Conservation (phyloP, 1,140 invertebrate species). For the Hestina assimilis region DNA sequence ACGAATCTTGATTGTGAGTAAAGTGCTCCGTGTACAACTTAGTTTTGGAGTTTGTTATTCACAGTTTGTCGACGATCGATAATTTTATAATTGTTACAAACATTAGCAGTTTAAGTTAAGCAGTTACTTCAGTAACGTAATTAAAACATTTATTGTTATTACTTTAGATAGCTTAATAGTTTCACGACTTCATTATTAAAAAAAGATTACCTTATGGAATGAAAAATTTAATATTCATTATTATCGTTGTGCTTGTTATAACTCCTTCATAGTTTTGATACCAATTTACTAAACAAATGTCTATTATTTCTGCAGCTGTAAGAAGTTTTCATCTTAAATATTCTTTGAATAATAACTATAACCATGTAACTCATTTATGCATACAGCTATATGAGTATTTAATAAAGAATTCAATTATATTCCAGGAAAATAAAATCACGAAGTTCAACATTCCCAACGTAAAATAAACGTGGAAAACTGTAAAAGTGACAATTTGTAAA, state of each 20-base stretch:
- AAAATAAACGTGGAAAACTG: constrained; percentile 20
- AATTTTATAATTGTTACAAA: constrained; percentile 14
- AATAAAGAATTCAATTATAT: too few species aligned
- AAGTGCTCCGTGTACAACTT: constrained; percentile 4
- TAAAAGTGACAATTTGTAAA: constrained; percentile 18
- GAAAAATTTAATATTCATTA: too few species aligned
- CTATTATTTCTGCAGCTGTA: too few species aligned
- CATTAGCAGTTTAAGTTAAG: not conserved
- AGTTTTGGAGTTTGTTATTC: constrained; percentile 5
- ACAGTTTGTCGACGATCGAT: not conserved
- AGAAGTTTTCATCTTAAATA: too few species aligned
- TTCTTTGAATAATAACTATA: too few species aligned
- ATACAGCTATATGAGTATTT: too few species aligned
- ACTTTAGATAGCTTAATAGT: not conserved
- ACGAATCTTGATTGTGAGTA: constrained; percentile 5
- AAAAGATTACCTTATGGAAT: too few species aligned
- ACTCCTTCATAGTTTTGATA: too few species aligned
- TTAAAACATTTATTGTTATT: not conserved
- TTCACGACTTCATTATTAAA: not conserved
- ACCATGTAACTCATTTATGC: too few species aligned
- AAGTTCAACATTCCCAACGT: not conserved
- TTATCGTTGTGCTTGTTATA: too few species aligned
- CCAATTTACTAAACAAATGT: too few species aligned
- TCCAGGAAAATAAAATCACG: not conserved
- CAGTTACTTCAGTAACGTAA: not conserved